These are phyloP conservation scores for Aurelia coerulea DNA, from an alignment of 30 jellyfish, hydroid and myxozoan species.

Conservation along the genomic window DNA sequence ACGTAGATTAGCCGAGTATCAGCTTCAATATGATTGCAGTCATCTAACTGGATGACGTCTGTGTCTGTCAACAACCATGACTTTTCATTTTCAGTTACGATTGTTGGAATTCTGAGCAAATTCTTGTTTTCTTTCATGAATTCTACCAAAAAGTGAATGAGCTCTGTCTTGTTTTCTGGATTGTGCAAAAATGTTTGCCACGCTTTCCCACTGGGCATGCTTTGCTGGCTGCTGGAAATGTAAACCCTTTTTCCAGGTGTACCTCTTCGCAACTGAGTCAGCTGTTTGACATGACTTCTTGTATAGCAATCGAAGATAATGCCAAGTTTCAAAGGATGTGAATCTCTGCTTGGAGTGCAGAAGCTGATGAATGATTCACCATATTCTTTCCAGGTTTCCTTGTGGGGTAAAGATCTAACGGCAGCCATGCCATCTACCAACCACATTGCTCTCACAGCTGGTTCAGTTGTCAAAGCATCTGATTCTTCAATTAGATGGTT, in stretches of 20 bases:
- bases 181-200: conserved; percentile 44
- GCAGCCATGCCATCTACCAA: conserved; percentile 67
- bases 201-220: conserved; percentile 35
- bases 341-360: conserved; percentile 16
- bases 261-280: too few species aligned
- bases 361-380: conserved; percentile 4
- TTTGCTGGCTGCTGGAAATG: too few species aligned
- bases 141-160: conserved; percentile 39
- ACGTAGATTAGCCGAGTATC: too few species aligned
- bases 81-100: conserved; percentile 29
- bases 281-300: too few species aligned
- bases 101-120: conserved; percentile 46
- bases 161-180: conserved; percentile 56
- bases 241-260: too few species aligned
- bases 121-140: conserved; percentile 43
- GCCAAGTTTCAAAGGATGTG: conserved; percentile 39
- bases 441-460: conserved; percentile 54
- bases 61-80: too few species aligned
- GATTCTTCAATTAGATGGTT: conserved; percentile 49
- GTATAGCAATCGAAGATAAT: too few species aligned
- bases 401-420: conserved; percentile 50
- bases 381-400: conserved; percentile 49
- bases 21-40: too few species aligned
- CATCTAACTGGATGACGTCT: too few species aligned
- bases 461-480: conserved; percentile 38